phyloP scores from a whole-genome alignment of 2,113 vertebrate genomes.

The Octodon degus region DNA sequence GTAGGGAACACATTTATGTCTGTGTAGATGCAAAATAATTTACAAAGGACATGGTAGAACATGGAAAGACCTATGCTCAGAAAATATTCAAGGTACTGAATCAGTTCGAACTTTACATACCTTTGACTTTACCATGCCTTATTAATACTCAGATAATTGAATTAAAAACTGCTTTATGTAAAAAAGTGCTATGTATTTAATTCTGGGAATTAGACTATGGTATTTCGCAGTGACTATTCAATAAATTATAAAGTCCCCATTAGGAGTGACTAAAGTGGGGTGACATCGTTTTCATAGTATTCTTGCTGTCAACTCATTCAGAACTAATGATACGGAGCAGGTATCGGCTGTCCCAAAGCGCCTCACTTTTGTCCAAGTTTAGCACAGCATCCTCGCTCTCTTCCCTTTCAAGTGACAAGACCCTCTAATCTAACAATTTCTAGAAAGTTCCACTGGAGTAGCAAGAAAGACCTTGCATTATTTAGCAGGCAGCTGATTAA shows the following conservation, averaged over 20 bases:
- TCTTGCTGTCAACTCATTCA: background rate
- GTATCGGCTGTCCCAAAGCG: background rate
- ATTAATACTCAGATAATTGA: background rate
- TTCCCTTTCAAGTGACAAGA: background rate
- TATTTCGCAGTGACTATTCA: no score
- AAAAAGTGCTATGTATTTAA: background rate
- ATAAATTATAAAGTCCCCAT: background rate
- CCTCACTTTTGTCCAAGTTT: background rate
- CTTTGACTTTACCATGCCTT: background rate
- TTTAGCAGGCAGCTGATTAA: background rate
- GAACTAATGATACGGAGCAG: background rate
- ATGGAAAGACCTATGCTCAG: background rate
- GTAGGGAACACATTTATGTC: no score
- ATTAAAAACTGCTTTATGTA: background rate
- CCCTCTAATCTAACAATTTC: background rate
- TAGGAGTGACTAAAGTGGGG: fast-evolving
- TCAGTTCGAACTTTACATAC: no score
- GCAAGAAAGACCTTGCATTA: background rate
- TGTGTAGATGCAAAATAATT: background rate
- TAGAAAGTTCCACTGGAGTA: background rate
- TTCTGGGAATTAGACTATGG: background rate
- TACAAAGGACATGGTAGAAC: background rate
- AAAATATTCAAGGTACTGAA: background rate
- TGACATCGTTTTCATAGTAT: background rate
- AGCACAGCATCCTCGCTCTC: background rate